phyloP scores from a whole-genome alignment of 2,797 vertebrate genomes.

The Gymnopithys bicolor region DNA sequence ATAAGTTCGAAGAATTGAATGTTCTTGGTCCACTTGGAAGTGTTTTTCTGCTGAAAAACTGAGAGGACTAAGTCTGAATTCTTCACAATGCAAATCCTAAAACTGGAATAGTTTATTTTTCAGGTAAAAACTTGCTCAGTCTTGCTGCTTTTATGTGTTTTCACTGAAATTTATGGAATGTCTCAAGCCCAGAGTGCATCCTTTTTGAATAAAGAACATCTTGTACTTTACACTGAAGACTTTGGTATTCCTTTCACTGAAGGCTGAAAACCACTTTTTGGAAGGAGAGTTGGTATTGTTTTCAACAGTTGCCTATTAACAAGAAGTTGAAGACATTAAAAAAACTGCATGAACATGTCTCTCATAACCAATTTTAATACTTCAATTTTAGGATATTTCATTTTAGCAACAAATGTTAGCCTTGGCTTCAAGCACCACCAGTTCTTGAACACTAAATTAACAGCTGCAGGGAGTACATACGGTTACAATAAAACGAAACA shows the following conservation, averaged over 20 bases:
- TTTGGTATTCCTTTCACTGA: background rate
- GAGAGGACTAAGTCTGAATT: background rate
- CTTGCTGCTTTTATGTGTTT: background rate
- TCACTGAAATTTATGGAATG: background rate
- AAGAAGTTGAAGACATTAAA: background rate
- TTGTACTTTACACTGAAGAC: background rate
- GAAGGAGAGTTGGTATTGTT: background rate
- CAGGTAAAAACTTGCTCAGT: background rate
- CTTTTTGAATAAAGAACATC: background rate
- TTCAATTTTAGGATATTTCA: background rate
- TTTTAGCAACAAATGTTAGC: background rate
- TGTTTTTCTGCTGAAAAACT: background rate
- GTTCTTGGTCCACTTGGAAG: background rate
- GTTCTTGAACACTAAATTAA: background rate
- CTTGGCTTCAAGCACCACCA: background rate
- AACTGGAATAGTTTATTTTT: background rate
- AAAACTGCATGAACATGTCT: background rate
- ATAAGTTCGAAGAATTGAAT: background rate
- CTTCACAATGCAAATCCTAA: background rate
- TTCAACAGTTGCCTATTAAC: background rate
- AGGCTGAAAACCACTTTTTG: background rate
- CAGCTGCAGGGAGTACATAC: background rate
- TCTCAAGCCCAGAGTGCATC: background rate
- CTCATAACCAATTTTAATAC: background rate
- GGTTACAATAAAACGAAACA: slow-evolving; percentile 11